Conservation (phyloP, 2,888 invertebrate species). For the Phyllotreta cruciferae region DNA sequence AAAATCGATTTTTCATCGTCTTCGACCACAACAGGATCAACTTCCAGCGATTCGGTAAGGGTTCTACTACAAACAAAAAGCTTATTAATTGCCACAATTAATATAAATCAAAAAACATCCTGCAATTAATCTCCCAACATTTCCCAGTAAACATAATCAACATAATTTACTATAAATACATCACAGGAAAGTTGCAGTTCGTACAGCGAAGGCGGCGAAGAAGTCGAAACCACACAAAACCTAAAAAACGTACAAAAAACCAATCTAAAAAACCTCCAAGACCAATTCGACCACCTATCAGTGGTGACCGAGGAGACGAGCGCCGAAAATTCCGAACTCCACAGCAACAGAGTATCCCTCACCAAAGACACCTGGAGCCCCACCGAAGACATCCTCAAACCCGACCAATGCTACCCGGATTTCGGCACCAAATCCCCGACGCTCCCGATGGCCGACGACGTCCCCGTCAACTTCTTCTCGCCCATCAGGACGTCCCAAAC, state of each 20-base stretch:
- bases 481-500: slow-evolving; percentile 53
- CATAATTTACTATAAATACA: too few species aligned
- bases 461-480: slow-evolving; percentile 48
- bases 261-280: slow-evolving; percentile 61
- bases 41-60: slow-evolving; percentile 56
- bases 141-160: too few species aligned
- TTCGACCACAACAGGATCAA: slow-evolving; percentile 68
- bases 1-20: slow-evolving; percentile 57
- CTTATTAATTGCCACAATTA: slow-evolving; percentile 1
- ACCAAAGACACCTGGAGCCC: slow-evolving; percentile 49
- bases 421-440: slow-evolving; percentile 50
- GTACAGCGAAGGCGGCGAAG: slow-evolving; percentile 57
- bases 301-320: slow-evolving; percentile 77
- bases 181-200: slow-evolving; percentile 56
- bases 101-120: too few species aligned
- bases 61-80: background rate
- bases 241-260: slow-evolving; percentile 60
- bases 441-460: slow-evolving; percentile 38
- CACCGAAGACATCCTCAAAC: slow-evolving; percentile 52
- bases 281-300: slow-evolving; percentile 77
- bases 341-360: slow-evolving; percentile 47
- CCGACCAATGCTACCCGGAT: slow-evolving; percentile 59
- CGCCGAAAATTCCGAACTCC: slow-evolving; percentile 57
- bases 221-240: slow-evolving; percentile 59
- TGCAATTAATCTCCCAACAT: too few species aligned